Percentiles rank a stretch among this genome's conserved stretches.
Conservation (phyloP, 2,797 vertebrate species). For the Clangula hyemalis region DNA sequence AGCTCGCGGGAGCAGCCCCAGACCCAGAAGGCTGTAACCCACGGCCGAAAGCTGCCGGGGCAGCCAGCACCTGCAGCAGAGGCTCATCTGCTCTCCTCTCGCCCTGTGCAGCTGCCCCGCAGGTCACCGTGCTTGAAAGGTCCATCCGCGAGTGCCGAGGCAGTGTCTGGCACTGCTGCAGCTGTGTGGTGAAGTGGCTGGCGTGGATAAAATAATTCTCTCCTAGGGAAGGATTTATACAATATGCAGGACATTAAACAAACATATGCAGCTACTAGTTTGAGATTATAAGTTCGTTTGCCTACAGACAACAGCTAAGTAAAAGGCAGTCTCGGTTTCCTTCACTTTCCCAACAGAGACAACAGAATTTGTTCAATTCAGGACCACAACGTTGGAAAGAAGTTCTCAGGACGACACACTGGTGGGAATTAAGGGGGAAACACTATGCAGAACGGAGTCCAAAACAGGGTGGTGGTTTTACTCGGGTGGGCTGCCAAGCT, state of each 20-base stretch:
- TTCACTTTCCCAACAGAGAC: background rate
- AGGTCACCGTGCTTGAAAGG: conserved; percentile 21
- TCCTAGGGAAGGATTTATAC: conserved; percentile 62
- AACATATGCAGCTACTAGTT: background rate
- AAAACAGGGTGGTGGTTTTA: background rate
- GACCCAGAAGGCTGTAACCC: conserved; percentile 9
- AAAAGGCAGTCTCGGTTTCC: background rate
- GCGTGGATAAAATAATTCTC: background rate
- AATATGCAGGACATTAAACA: conserved; percentile 20
- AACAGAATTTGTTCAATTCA: background rate
- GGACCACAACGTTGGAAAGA: accelerated
- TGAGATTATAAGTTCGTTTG: conserved; percentile 1
- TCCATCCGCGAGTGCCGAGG: conserved; percentile 16
- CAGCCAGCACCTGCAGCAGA: conserved; percentile 23
- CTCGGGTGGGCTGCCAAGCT: no score
- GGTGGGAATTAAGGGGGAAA: background rate
- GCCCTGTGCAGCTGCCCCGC: background rate
- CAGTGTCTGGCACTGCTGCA: conserved; percentile 37
- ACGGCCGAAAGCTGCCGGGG: background rate
- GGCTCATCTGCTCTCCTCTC: conserved; percentile 30
- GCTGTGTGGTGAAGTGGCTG: conserved; percentile 47
- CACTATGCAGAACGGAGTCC: background rate
- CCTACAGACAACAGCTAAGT: background rate
- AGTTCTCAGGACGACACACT: background rate
- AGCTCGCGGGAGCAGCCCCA: background rate